Base-by-base conservation (phyloP, 2,797 vertebrate genomes). In the Siniperca scherzeri region DNA sequence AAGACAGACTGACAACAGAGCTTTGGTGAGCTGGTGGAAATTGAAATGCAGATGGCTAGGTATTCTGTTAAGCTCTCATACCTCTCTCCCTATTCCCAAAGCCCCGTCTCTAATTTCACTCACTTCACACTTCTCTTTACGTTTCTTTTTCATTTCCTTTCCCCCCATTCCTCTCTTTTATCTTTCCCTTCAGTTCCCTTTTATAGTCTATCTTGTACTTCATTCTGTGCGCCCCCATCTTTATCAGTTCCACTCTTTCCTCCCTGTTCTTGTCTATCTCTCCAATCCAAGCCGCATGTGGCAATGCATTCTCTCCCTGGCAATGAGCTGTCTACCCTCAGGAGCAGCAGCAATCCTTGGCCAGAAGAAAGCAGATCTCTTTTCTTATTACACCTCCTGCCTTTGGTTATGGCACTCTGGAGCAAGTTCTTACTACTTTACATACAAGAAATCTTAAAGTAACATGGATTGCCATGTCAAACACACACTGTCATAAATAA, bases 351-450 rank as follows among this genome's bases (percentile, higher is more conserved):
- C 80, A 77, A 50, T 86, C 74, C 65, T 66, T 48, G n/a, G 76
- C 79, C 72, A 56, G 77, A 61, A 59, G 59, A 40, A 64, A 67
- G 59, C 56, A 76, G 46, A 76, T 84, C 59, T 70, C 80, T 79
- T 27, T 56, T 87, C 60, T 67, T 81, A 77, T 81, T 75, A 62
- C 80, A 19, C 87, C 0, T 94, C 86, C 89, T 95, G 96, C 95
- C 95, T 96, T 91, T 94, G 87, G 77, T 69, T 83, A 78, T 74
- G 78, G 78, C 68, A 72, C 68, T 66, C 55, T 68, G 53, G 65
- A 70, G 77, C 52, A 9, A 68, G 64, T 46, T 59, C 48, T 44
- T 55, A 30, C 16, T 13, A 33, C 38, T 57, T 16, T 30, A 56
- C 60, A 19, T 22, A 50, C 13, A 48, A 60, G 30, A 56, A 56